A percentile compares a stretch with the other conserved stretches of the same genome.
Evolutionary conservation across 2,113 vertebrate species (phyloP).

Genomic region (Prunella himalayana): DNA sequence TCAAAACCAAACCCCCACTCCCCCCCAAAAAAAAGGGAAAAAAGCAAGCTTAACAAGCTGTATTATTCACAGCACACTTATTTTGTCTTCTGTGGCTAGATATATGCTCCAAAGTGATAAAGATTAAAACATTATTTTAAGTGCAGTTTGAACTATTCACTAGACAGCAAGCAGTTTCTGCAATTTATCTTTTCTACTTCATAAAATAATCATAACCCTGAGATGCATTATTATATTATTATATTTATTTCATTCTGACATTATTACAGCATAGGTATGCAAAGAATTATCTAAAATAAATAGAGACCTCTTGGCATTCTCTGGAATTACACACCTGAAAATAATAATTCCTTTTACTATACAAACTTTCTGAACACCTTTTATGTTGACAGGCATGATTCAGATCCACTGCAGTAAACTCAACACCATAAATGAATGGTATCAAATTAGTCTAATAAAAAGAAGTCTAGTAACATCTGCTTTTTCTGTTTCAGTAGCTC

Average conservation of each 20-base stretch:
- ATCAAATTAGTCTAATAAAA: neutral
- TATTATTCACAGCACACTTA: neutral
- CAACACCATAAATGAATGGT: neutral
- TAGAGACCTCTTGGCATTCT: neutral
- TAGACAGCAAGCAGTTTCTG: neutral
- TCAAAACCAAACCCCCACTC: neutral
- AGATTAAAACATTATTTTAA: neutral
- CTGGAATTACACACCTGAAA: neutral
- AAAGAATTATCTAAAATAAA: neutral
- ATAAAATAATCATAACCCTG: neutral
- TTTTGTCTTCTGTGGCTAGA: neutral
- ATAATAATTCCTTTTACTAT: neutral
- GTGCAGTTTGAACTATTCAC: neutral
- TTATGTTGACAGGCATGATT: neutral
- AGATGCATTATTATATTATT: neutral
- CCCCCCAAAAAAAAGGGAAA: rapidly evolving
- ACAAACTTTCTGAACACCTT: neutral
- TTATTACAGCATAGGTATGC: neutral
- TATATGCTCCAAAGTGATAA: neutral
- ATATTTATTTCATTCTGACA: neutral
- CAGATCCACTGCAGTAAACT: neutral
- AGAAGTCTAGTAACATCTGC: neutral
- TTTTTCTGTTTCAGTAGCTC: neutral
- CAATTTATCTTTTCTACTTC: neutral
- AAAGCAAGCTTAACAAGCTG: neutral